Base-by-base conservation (phyloP, 2,888 invertebrate species). In the Iselma pallidipennis region DNA sequence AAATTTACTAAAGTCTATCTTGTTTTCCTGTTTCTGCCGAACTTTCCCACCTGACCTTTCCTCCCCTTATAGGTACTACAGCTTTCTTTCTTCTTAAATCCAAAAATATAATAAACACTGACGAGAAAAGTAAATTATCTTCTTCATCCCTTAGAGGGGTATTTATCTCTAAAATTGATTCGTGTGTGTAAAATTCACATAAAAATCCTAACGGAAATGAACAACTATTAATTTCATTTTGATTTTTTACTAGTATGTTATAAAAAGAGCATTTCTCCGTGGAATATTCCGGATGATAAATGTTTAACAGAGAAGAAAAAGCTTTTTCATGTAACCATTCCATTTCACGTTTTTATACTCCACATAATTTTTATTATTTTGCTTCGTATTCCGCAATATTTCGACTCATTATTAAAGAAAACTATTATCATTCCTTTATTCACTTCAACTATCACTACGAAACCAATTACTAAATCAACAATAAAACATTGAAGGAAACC, bases 321-420 rank as follows among this genome's bases (percentile, higher is more conserved):
- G 73, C 73, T 61, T 73, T 73, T 66, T 55, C 73, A 51, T 73
- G 73, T 73, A 67, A 53, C 65, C 53, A 59, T 58, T 61, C 64
- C 66, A 63, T 64, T 70, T 60, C 64, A 57, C 57, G 61, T 61
- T 73, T 73, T 70, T 72, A 73, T 66, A 63, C 64, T 56, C 59
- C 62, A 66, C 68, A 68, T 71, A 71, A 73, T 71, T 71, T 71
- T 71, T 69, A 71, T 63, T 65, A 66, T 71, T 67, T 67, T 63
- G 45, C 59, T 54, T 55, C 62, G 58, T 59, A 58, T 55, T 62
- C 58, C 45, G 45, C 31, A 31, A 57, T 57, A 29, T 33, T 33
- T 14, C 31, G 6, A 33, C n/a, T n/a, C n/a, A n/a, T n/a, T n/a
- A n/a, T n/a, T n/a, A n/a, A n/a, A n/a, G n/a, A n/a, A n/a, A n/a